Base-by-base conservation (phyloP, 2,888 invertebrate genomes). In the Sinotaia quadrata region DNA sequence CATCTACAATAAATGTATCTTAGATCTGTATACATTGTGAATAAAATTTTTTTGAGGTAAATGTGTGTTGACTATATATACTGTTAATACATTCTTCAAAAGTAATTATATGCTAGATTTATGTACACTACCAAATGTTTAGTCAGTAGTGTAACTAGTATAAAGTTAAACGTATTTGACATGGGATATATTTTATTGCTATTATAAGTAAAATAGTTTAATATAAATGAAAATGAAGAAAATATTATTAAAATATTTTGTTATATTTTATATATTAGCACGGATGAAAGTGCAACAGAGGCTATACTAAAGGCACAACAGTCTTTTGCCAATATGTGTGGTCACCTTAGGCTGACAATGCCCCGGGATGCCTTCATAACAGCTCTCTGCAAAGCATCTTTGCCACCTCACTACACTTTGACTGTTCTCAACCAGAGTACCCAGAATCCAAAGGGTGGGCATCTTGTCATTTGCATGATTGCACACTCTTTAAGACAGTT, bases 311-410 rank as follows among this genome's bases (percentile, higher is more conserved):
- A 96, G 81, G 93, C 95, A 47, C 93, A 98, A 87, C 95, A 97
- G 88, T 94, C 94, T 0, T 93, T 95, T 80, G 95, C 96, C 0
- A 93, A 95, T 41, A 91, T 98, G 54, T 95, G 97, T 85, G 98
- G 98, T 24, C 91, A 93, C 87, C 91, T 97, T 72, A 92, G 92
- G 65, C 88, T 94, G 78, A 91, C 92, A 52, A 89, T 92, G 21
- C 95, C 96, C 0, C 92, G 98, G 37, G 97, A 98, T 90, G 96
- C 97, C 51, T 96, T 97, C 85, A 94, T 98, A 54, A 94, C 95
- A 56, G 94, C 97, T 4, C 92, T 98, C 82, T 98, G 98, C 88
- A 95, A 97, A 87, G 94, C 95, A n/a, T 96, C 97, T 0, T 91
- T 98, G 77, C 98, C 98, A 0, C 96, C 96, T 0, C 95, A 96